These are phyloP conservation scores for Drosophila pegasa DNA, from an alignment of 2,888 invertebrate genomes.

Conservation along the genomic window DNA sequence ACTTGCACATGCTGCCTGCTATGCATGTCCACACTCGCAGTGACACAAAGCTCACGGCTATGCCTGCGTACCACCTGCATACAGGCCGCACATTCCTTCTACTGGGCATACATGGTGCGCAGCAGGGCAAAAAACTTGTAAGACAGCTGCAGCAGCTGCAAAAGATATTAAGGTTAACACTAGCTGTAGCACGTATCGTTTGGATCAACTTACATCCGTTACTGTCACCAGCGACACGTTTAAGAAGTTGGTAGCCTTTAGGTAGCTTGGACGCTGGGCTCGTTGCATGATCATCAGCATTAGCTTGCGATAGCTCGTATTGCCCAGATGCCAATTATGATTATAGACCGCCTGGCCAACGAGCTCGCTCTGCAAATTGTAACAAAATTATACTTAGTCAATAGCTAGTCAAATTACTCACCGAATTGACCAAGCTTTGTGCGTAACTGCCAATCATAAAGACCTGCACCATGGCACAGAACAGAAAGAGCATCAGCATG, in stretches of 20 bases:
- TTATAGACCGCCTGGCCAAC: constrained; percentile 76
- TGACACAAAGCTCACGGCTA: constrained; percentile 8
- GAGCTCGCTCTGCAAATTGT: constrained; percentile 66
- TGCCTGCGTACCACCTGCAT: not conserved
- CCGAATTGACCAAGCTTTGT: constrained; percentile 72
- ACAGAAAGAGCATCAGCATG: constrained; percentile 75
- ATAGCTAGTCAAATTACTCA: constrained; percentile 36
- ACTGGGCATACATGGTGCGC: constrained; percentile 80
- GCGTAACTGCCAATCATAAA: constrained; percentile 79
- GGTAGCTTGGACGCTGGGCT: constrained; percentile 71
- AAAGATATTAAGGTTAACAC: constrained; percentile 1
- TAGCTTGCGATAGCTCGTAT: constrained; percentile 74
- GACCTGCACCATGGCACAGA: constrained; percentile 78
- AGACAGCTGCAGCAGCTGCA: constrained; percentile 80
- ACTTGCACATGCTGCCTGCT: constrained; percentile 52
- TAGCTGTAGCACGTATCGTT: too few species aligned
- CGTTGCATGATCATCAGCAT: constrained; percentile 75
- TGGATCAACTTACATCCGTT: constrained; percentile 67
- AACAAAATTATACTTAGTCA: not conserved
- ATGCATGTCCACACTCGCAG: not conserved
- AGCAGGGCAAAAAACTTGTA: constrained; percentile 83
- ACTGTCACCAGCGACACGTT: constrained; percentile 76
- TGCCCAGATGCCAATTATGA: constrained; percentile 75
- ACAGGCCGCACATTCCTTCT: constrained; percentile 7
- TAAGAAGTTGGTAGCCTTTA: constrained; percentile 77